Evolutionary conservation across 2,888 invertebrate species (phyloP).

Genomic region (Scotopteryx bipunctaria): DNA sequence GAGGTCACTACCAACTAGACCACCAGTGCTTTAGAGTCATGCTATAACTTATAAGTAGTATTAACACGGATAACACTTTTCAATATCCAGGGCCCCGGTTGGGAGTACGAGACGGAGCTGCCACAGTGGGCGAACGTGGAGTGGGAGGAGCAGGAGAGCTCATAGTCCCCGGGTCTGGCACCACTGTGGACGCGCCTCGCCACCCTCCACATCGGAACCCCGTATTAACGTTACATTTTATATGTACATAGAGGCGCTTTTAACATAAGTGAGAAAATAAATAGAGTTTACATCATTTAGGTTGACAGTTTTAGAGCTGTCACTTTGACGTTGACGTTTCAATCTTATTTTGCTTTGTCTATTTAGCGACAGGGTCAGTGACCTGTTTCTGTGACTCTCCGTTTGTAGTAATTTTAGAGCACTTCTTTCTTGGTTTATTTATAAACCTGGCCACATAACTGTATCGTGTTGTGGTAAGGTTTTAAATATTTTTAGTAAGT

Average conservation of each 20-base stretch:
- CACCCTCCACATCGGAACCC: conserved; percentile 36
- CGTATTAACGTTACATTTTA: conserved; percentile 17
- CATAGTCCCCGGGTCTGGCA: conserved; percentile 69
- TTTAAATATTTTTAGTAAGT: conserved; percentile 38
- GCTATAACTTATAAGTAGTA: no score
- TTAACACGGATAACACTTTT: no score
- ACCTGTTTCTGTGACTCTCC: conserved; percentile 7
- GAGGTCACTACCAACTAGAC: no score
- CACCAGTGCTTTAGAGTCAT: no score
- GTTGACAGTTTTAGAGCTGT: conserved; percentile 38
- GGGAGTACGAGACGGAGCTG: conserved; percentile 96
- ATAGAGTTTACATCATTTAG: conserved; percentile 39
- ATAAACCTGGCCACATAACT: neutral
- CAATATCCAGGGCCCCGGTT: conserved; percentile 90
- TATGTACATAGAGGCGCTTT: conserved; percentile 16
- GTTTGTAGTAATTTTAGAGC: conserved; percentile 44
- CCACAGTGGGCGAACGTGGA: conserved; percentile 96
- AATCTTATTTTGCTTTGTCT: conserved; percentile 16
- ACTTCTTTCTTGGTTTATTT: conserved; percentile 49
- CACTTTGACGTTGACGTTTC: conserved; percentile 33
- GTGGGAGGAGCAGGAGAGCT: conserved; percentile 88
- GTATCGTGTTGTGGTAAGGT: conserved; percentile 4
- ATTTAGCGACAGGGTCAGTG: conserved; percentile 20
- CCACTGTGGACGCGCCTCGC: conserved; percentile 64
- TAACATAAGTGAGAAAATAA: conserved; percentile 68